A percentile compares a stretch with the other conserved stretches of the same genome.
Conservation (phyloP, 1,140 invertebrate species). For the Orchestia grillus region DNA sequence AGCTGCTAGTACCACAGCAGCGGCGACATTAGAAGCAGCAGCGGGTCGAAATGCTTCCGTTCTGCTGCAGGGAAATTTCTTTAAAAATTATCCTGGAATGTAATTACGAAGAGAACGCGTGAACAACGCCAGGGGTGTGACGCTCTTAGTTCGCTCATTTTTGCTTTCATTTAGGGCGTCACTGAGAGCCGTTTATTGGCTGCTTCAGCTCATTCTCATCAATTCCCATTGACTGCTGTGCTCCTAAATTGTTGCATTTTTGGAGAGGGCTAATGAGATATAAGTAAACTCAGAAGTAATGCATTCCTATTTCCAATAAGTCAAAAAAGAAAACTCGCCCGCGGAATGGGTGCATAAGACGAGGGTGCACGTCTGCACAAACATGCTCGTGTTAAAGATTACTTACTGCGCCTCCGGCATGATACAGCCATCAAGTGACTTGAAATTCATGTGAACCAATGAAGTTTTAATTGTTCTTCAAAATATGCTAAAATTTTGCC, state of each 20-base stretch:
- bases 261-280: neutral
- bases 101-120: neutral
- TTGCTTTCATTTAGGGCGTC: neutral
- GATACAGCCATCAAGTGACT: neutral
- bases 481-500: too few relatives aligned
- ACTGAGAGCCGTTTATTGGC: neutral
- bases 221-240: neutral
- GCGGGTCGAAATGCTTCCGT: neutral
- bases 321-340: neutral
- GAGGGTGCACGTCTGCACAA: neutral
- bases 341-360: neutral
- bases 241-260: neutral
- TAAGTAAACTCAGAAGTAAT: neutral
- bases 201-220: neutral
- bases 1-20: neutral
- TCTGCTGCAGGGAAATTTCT: neutral
- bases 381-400: too few relatives aligned
- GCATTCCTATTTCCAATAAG: neutral
- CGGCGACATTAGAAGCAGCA: neutral
- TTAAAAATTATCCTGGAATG: neutral
- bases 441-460: neutral
- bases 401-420: too few relatives aligned
- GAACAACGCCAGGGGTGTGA: neutral
- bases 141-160: neutral
- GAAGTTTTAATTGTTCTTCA: neutral